phyloP scores from a whole-genome alignment of 2,113 vertebrate genomes.

The Prionailurus bengalensis region DNA sequence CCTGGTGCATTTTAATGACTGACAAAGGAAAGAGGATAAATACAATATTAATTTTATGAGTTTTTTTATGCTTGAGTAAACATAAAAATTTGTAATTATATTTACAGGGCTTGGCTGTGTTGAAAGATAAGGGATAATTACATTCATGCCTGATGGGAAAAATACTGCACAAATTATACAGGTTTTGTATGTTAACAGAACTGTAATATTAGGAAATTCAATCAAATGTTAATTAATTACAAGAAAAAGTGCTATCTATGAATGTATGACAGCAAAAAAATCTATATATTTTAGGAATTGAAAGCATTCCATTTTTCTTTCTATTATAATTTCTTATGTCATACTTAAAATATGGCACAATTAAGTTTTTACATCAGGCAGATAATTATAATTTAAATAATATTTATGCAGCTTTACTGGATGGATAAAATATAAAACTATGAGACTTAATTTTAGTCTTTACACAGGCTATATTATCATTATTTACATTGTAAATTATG shows the following conservation, averaged over 20 bases:
- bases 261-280: slow-evolving; percentile 48
- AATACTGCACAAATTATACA: slow-evolving; percentile 78
- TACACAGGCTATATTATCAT: background rate
- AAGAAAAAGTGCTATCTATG: slow-evolving; percentile 67
- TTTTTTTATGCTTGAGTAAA: slow-evolving; percentile 85
- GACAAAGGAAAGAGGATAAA: slow-evolving; percentile 85
- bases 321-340: background rate
- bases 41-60: slow-evolving; percentile 86
- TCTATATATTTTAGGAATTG: slow-evolving; percentile 42
- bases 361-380: background rate
- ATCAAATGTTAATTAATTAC: slow-evolving; percentile 83
- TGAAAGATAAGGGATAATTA: slow-evolving; percentile 91
- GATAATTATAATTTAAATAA: background rate
- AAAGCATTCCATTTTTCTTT: slow-evolving; percentile 32
- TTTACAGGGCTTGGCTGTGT: slow-evolving; percentile 87
- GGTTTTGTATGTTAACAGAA: slow-evolving; percentile 85
- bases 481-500: background rate
- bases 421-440: background rate
- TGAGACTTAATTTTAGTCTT: background rate
- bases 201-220: slow-evolving; percentile 82
- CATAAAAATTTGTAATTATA: slow-evolving; percentile 88
- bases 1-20: slow-evolving; percentile 82
- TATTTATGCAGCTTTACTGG: background rate
- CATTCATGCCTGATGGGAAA: slow-evolving; percentile 83
- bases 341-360: background rate